Base-by-base conservation (phyloP, 2,113 vertebrate genomes). In the Geococcyx californianus region DNA sequence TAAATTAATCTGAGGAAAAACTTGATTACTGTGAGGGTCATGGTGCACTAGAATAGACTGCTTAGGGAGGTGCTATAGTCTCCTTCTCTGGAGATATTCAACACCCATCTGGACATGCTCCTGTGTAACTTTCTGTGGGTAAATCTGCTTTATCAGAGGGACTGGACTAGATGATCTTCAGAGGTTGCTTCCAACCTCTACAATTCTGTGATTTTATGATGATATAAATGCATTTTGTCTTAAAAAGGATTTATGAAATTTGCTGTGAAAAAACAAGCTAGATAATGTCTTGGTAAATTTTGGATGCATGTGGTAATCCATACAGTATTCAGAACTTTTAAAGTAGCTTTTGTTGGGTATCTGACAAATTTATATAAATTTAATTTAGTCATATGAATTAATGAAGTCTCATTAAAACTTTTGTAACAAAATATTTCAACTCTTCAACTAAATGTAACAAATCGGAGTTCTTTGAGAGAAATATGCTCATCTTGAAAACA, bases 271-370 rank as follows among this genome's bases (percentile, higher is more conserved):
- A 90, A 86, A 11, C 9, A 68, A 69, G 3, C 3, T 33, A 52
- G 1, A 3, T 47, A 60, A 45, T 12, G 6, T 58, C 5, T 77
- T 3, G 2, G 1, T 42, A 59, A 72, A 6, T 2, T 63, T 55
- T 47, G 16, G 2, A 47, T 51, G 5, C 21, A 68, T 13, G 19
- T 49, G 8, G 7, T 52, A 84, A 79, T 33, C 23, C 34, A 7
- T 28, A 34, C 11, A 72, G 16, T 36, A 58, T 42, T 54, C 36
- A 76, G 28, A 36, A 54, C 21, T 60, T 83, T 25, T 54, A 58
- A 80, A 81, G 77, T 17, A 38, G 11, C 8, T 83, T 78, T 79
- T 69, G 3, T 55, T 58, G 9, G 11, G 11, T 82, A n/a, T 44
- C 29, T 80, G 25, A 54, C 25, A 74, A 54, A 29, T 33, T 89